Percentiles rank a stretch among this genome's conserved stretches.
These are phyloP conservation scores for Clarias laeviceps DNA, from an alignment of 2,797 vertebrate species.

Conservation along the genomic window DNA sequence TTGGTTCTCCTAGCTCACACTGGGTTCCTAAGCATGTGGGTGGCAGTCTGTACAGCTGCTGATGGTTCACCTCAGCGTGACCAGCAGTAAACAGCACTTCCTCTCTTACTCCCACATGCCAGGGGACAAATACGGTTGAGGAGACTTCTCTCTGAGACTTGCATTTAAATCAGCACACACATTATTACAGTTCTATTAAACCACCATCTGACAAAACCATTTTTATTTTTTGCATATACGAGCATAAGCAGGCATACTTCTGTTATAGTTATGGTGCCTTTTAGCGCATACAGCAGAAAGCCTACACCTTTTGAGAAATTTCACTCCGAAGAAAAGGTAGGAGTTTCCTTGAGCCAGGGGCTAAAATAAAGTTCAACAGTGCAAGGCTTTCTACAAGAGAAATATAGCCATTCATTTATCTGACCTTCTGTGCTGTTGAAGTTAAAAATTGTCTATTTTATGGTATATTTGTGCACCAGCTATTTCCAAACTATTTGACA, in stretches of 20 bases:
- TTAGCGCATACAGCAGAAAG: neutral
- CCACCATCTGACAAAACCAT: neutral
- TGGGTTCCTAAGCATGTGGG: conserved; percentile 38
- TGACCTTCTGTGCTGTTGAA: conserved; percentile 55
- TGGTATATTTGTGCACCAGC: conserved; percentile 24
- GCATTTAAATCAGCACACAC: conserved; percentile 30
- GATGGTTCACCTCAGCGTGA: conserved; percentile 38
- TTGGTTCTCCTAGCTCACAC: conserved; percentile 29
- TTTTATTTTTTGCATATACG: too few species aligned
- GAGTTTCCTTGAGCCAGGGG: neutral
- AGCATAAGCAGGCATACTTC: neutral
- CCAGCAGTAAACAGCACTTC: conserved; percentile 38
- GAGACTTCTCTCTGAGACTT: conserved; percentile 13
- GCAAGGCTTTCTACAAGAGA: conserved; percentile 39
- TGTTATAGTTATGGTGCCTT: neutral
- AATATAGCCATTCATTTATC: conserved; percentile 57
- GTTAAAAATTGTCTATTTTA: conserved; percentile 59
- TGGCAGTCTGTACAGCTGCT: conserved; percentile 30
- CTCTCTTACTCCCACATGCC: conserved; percentile 21
- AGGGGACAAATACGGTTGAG: conserved; percentile 19
- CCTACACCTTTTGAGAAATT: neutral
- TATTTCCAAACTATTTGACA: conserved; percentile 47
- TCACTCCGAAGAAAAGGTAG: neutral
- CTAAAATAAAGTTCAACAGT: neutral
- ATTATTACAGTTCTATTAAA: conserved; percentile 12